A percentile compares a stretch with the other conserved stretches of the same genome.
These are phyloP conservation scores for Takifugu flavidus DNA, from an alignment of 2,113 vertebrate species.

Conservation along the genomic window DNA sequence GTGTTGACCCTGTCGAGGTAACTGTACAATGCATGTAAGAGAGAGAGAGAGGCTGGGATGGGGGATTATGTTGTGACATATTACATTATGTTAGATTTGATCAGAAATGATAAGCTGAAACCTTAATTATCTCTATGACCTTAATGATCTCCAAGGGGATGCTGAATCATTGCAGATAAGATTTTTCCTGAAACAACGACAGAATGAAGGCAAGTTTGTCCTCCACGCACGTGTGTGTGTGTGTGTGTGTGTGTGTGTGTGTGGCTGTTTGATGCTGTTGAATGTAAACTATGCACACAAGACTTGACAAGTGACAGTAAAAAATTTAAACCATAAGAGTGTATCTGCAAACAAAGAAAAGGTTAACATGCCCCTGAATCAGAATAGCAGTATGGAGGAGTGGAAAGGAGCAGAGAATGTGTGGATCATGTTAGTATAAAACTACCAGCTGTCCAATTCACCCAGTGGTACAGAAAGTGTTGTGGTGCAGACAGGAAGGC, in stretches of 20 bases:
- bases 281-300: not conserved
- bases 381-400: conserved; percentile 7
- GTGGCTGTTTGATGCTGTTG: not conserved
- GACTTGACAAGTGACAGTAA: conserved; percentile 26
- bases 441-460: not conserved
- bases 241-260: conserved; percentile 1
- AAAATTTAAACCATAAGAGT: not conserved
- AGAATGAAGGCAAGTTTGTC: not conserved
- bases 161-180: conserved; percentile 5
- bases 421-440: conserved; percentile 4
- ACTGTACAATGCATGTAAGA: too few relatives aligned
- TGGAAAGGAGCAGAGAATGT: conserved; percentile 8
- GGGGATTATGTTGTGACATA: conserved; percentile 52
- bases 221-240: not conserved
- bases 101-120: conserved; percentile 46
- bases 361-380: conserved; percentile 10
- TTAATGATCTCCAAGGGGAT: conserved; percentile 31
- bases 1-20: too few relatives aligned
- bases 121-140: conserved; percentile 45
- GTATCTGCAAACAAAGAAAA: conserved; percentile 22
- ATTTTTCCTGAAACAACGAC: conserved; percentile 2
- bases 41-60: not conserved
- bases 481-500: too few relatives aligned
- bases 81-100: conserved; percentile 53
- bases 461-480: too few relatives aligned